Evolutionary conservation across 2,888 invertebrate genomes (phyloP), one percentile per base, ranked within the genome.

Genomic region (Orthosia gothica): DNA sequence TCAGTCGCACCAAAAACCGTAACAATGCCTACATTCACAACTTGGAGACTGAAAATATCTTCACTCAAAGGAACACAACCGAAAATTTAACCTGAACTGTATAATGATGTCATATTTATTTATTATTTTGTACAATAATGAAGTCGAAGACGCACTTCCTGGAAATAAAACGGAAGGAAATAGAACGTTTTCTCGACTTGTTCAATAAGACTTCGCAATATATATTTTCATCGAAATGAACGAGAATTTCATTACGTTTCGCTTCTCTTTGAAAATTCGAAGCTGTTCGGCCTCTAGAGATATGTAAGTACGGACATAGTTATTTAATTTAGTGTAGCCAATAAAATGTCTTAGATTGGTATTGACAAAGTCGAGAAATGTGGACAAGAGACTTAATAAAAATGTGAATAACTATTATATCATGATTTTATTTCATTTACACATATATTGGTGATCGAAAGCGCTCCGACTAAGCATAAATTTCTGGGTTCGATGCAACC

Each of bases 171-270:
- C 73, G 57, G 40, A 57, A 65, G 70, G 70, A 84, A 81, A 75
- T 70, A 69, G n/a, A 75, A 70, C 63, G 52, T 59, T 86, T 63
- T 65, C 71, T 52, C n/a, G 40, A 79, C 23, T 52, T 52, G 47
- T 63, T 40, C 64, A 70, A 59, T 70, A 45, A 57, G 58, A 57
- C 23, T 23, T n/a, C 52, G 59, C 23, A 62, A 65, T 59, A 70
- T 64, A 80, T 64, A 80, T 75, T 83, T 81, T 69, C 81, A 64
- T 79, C 23, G 63, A 76, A 67, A 70, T 70, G 9, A 76, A 64
- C 23, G 54, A 69, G 58, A 80, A 74, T 84, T 81, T 81, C 69
- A 74, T 81, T 63, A 83, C 26, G n/a, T 57, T 65, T 68, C 58
- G 11, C 15, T 70, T 59, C 52, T 74, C 58, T 79, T 83, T 84